Percentiles rank a stretch among this genome's conserved stretches.
phyloP scores from a whole-genome alignment of 1,140 invertebrate species.

The Cataglyphis hispanica region DNA sequence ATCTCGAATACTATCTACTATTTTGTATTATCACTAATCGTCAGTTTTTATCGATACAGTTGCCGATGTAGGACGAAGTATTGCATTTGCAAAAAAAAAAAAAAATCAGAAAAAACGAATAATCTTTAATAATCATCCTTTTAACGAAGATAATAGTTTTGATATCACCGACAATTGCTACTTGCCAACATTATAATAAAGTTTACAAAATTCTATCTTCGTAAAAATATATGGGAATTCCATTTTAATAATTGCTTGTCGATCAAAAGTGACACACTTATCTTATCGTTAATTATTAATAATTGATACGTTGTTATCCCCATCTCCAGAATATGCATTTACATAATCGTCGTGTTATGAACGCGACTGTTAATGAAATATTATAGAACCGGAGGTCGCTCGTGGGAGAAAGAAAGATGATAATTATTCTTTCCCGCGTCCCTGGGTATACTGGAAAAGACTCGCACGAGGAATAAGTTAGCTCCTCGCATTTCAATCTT shows the following conservation, averaged over 20 bases:
- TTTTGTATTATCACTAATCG: background rate
- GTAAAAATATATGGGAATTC: background rate
- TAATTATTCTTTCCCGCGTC: slow-evolving; percentile 33
- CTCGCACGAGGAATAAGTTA: slow-evolving; percentile 47
- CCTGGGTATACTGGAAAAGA: background rate
- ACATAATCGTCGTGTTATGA: slow-evolving; percentile 40
- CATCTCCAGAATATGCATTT: slow-evolving; percentile 39
- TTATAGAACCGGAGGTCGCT: slow-evolving; percentile 22
- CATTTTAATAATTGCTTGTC: slow-evolving; percentile 27
- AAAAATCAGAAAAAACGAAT: background rate
- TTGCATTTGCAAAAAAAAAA: background rate
- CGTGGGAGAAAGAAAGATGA: slow-evolving; percentile 22
- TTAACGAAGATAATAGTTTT: background rate
- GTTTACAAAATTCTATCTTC: slow-evolving; percentile 2
- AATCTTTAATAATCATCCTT: background rate
- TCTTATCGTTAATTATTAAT: slow-evolving; percentile 55
- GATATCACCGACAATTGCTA: background rate
- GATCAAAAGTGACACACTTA: slow-evolving; percentile 59
- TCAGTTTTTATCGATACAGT: background rate
- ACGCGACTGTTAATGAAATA: slow-evolving; percentile 17
- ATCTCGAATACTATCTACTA: background rate
- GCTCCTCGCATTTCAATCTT: background rate
- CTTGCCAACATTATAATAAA: background rate
- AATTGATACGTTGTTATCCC: slow-evolving; percentile 49
- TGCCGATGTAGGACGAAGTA: background rate